A percentile compares a stretch with the other conserved stretches of the same genome.
Conservation (phyloP, 1,140 invertebrate species). For the Aphelinus atriplicis region DNA sequence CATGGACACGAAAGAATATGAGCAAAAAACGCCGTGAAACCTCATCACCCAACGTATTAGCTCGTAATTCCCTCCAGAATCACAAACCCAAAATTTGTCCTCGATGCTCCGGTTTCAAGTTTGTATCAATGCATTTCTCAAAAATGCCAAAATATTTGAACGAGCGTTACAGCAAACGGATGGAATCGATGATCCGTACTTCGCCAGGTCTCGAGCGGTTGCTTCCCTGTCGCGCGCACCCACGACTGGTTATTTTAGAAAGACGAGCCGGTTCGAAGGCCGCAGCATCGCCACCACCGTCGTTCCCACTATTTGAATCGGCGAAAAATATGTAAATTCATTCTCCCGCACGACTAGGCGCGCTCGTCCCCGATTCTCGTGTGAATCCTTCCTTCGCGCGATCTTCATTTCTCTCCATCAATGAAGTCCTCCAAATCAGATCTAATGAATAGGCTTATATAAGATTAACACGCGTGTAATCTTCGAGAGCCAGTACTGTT, state of each 20-base stretch:
- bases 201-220: not conserved
- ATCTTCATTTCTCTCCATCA: no score
- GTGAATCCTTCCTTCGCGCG: not conserved
- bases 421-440: no score
- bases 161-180: conserved; percentile 7
- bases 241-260: conserved; percentile 33
- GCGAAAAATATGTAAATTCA: conserved; percentile 51
- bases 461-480: no score
- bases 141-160: conserved; percentile 27
- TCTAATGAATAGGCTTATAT: no score
- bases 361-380: conserved; percentile 18
- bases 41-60: no score
- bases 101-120: no score
- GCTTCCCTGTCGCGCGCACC: not conserved
- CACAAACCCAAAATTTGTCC: no score
- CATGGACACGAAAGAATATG: no score
- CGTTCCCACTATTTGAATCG: conserved; percentile 58
- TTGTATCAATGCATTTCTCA: not conserved
- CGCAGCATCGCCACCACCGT: conserved; percentile 22
- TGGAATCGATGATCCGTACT: conserved; percentile 24
- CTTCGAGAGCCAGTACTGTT: no score
- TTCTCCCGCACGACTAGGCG: conserved; percentile 43
- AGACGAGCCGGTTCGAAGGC: conserved; percentile 52
- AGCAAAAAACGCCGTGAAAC: no score
- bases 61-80: no score